Conservation (phyloP, 1,140 invertebrate genomes). For the Macrobrachium rosenbergii region DNA sequence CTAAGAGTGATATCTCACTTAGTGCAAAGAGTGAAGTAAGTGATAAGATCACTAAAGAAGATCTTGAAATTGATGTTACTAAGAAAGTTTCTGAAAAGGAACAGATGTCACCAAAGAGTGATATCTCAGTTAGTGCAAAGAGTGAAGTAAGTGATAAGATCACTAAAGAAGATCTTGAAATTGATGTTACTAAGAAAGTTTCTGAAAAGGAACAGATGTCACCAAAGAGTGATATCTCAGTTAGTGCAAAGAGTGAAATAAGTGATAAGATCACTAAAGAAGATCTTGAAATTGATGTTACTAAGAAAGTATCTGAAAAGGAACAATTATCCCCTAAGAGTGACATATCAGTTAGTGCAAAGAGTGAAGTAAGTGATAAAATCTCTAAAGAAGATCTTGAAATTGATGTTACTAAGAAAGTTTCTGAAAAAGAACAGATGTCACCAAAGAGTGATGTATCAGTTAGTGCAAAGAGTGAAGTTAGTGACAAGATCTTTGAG, state of each 20-base stretch:
- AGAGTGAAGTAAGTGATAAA: conserved; percentile 40
- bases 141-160: conserved; percentile 5
- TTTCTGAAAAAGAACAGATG: not conserved
- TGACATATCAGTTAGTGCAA: conserved; percentile 19
- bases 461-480: conserved; percentile 28
- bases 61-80: not conserved
- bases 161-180: not conserved
- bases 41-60: conserved; percentile 8
- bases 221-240: conserved; percentile 34
- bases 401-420: not conserved
- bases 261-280: not conserved
- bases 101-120: conserved; percentile 3
- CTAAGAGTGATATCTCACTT: too few species aligned
- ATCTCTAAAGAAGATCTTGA: not conserved
- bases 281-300: conserved; percentile 4
- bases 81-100: conserved; percentile 12
- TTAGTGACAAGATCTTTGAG: not conserved
- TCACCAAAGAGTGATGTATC: conserved; percentile 47
- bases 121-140: conserved; percentile 5
- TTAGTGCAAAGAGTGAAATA: conserved; percentile 44
- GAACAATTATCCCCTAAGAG: not conserved
- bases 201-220: not conserved
- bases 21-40: not conserved
- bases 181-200: not conserved
- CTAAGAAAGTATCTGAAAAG: conserved; percentile 22